phyloP scores from a whole-genome alignment of 2,888 invertebrate species.

The Sesia bembeciformis region DNA sequence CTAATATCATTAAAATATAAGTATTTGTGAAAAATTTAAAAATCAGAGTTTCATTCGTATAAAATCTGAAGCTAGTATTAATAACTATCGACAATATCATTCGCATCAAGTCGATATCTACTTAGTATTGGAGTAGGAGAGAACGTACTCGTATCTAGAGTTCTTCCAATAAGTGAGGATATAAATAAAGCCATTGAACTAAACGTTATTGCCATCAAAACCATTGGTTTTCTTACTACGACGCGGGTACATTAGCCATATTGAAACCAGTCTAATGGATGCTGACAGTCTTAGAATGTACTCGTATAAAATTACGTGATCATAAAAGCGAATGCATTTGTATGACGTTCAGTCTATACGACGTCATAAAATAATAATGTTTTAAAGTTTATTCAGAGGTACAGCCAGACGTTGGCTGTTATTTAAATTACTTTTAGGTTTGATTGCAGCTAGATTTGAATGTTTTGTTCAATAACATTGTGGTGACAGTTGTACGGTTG shows the following conservation, averaged over 20 bases:
- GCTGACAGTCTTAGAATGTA: slow-evolving; percentile 18
- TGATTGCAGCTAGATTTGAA: not conserved
- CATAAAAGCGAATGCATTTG: slow-evolving; percentile 21
- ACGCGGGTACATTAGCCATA: slow-evolving; percentile 2
- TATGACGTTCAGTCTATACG: slow-evolving; percentile 2
- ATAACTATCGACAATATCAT: too few relatives aligned
- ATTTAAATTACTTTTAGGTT: not conserved
- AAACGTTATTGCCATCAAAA: not conserved
- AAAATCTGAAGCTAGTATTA: too few relatives aligned
- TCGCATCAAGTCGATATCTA: too few relatives aligned
- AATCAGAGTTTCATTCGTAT: too few relatives aligned
- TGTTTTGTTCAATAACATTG: not conserved
- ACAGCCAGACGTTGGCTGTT: not conserved
- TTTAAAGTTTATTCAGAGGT: not conserved
- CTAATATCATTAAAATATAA: too few relatives aligned
- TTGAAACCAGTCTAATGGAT: slow-evolving; percentile 17
- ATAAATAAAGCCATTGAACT: not conserved
- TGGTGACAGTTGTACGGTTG: not conserved
- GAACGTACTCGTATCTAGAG: too few relatives aligned
- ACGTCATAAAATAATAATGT: not conserved
- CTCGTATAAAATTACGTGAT: slow-evolving; percentile 19
- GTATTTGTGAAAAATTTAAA: too few relatives aligned
- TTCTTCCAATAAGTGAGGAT: not conserved
- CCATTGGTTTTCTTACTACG: not conserved
- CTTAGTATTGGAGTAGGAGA: too few relatives aligned